phyloP scores from a whole-genome alignment of 2,797 vertebrate species.

The Sebastes melanostomus region DNA sequence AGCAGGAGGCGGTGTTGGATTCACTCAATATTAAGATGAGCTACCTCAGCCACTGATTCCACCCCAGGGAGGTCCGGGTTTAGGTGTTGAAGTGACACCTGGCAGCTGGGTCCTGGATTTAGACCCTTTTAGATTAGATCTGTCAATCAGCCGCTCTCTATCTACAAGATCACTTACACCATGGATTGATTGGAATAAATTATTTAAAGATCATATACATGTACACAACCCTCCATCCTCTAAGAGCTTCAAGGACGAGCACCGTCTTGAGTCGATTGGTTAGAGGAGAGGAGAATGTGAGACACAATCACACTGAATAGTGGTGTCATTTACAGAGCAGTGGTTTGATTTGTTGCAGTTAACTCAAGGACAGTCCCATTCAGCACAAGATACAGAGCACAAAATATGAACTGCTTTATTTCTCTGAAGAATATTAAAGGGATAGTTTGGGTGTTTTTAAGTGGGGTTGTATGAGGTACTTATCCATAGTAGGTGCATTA shows the following conservation, averaged over 20 bases:
- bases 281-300: neutral
- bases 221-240: constrained; percentile 28
- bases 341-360: neutral
- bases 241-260: constrained; percentile 43
- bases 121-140: constrained; percentile 42
- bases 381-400: neutral
- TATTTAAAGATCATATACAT: constrained; percentile 52
- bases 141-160: constrained; percentile 32
- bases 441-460: no score
- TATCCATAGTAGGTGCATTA: no score
- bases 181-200: constrained; percentile 62
- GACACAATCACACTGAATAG: neutral
- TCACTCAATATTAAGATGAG: constrained; percentile 3
- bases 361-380: neutral
- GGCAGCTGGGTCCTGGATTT: constrained; percentile 29
- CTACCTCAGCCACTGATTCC: constrained; percentile 7
- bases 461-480: no score
- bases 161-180: constrained; percentile 49
- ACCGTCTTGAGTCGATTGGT: neutral
- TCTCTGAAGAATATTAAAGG: neutral
- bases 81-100: constrained; percentile 41
- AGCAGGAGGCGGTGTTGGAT: constrained; percentile 54
- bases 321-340: neutral
- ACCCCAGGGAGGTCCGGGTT: constrained; percentile 4
- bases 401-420: neutral